Base-by-base conservation (phyloP, 2,797 vertebrate genomes). In the Enteromius viviparus region DNA sequence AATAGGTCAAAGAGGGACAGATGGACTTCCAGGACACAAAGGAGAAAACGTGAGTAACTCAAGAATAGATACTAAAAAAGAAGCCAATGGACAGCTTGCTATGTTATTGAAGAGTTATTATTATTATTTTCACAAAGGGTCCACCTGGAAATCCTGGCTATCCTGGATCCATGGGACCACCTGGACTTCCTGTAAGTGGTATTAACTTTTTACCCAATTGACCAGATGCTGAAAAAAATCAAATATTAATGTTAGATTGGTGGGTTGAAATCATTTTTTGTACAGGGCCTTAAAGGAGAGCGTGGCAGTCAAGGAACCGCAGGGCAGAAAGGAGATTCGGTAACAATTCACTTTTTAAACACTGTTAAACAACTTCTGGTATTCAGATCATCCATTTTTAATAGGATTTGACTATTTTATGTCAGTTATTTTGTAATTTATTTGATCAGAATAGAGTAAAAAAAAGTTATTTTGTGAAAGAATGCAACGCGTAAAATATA, bases 281-380 rank as follows among this genome's bases (percentile, higher is more conserved):
- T 77, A 65, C 92, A 98, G 98, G 98, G 97, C 84, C 92, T 93
- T 88, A 99, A 99, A 91, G 97, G 96, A 0, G 97, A 98, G 78
- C 95, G 97, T 19, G 98, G 98, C 32, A 95, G 90, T 51, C 11
- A 90, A 0, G 98, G 98, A 23, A 89, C 89, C 12, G 32, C 81
- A 0, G 98, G 97, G 12, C 95, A 94, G 88, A 98, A 98, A 89
- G 98, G 97, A 88, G 98, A 99, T 89, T 95, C 94, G 69, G 98
- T 99, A 92, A 96, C 96, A n/a, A 45, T 15, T 64, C 8, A 10
- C 17, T 68, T 7, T 66, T 77, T 69, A 10, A 82, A 34, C 21
- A 55, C 14, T 76, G 17, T 12, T 65, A 60, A 11, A 72, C 7
- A 11, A 64, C 7, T 47, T 62, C 7, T 6, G n/a, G 21, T 42